A percentile compares a stretch with the other conserved stretches of the same genome.
Evolutionary conservation across 2,888 invertebrate species (phyloP).

Genomic region (Petrophora chlorosata): DNA sequence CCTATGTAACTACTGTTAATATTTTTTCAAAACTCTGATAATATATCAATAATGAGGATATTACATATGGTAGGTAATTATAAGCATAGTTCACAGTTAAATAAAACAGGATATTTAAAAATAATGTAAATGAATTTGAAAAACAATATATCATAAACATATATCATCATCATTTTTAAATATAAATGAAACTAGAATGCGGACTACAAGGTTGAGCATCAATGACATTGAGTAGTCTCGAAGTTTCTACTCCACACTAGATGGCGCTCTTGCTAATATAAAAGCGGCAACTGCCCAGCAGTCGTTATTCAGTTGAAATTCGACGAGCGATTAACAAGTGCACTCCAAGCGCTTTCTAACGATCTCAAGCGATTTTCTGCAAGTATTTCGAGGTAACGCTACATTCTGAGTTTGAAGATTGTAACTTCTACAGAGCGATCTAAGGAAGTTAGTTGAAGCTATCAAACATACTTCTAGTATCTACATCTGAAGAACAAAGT

Average conservation of each 20-base stretch:
- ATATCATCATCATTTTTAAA: no score
- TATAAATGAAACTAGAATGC: neutral
- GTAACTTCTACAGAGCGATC: neutral
- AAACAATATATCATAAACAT: no score
- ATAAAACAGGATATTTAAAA: no score
- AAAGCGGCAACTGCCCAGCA: slow-evolving; percentile 37
- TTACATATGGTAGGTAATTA: no score
- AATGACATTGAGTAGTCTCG: slow-evolving; percentile 17
- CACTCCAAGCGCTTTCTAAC: slow-evolving; percentile 11
- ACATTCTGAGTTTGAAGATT: no score
- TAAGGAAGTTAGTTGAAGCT: neutral
- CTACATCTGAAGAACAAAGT: no score
- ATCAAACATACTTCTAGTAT: no score
- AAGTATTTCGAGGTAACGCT: neutral
- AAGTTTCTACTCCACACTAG: slow-evolving; percentile 20
- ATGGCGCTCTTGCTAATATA: slow-evolving; percentile 42
- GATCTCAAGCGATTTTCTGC: neutral
- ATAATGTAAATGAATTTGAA: no score
- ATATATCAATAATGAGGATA: no score
- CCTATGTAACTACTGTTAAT: no score
- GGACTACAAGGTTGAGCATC: slow-evolving; percentile 1
- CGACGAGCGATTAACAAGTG: slow-evolving; percentile 23
- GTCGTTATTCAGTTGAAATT: slow-evolving; percentile 52
- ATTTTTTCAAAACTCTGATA: no score
- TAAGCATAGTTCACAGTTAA: no score